phyloP scores from a whole-genome alignment of 2,888 invertebrate species.

The Chalcosyrphus nemorum region DNA sequence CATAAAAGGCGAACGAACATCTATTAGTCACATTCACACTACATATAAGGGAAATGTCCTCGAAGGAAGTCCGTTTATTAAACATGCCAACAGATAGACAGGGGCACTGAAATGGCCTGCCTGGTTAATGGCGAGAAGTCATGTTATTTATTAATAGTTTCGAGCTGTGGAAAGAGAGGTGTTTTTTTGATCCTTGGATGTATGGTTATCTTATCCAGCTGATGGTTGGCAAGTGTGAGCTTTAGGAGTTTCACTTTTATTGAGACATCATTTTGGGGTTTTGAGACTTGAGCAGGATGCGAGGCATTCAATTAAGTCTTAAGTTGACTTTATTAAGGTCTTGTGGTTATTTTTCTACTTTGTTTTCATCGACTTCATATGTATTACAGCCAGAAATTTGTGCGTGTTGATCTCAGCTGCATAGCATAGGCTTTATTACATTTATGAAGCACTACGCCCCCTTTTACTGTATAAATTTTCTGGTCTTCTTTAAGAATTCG shows the following conservation, averaged over 20 bases:
- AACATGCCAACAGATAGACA: not conserved
- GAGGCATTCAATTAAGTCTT: not conserved
- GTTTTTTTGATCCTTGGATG: not conserved
- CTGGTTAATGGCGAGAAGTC: slow-evolving; percentile 13
- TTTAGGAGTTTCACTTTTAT: not conserved
- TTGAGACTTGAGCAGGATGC: too few relatives aligned
- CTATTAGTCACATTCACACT: slow-evolving; percentile 28
- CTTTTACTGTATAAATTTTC: too few relatives aligned
- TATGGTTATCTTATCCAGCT: not conserved
- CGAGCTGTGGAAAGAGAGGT: not conserved
- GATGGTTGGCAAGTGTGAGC: not conserved
- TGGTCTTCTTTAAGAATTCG: too few relatives aligned
- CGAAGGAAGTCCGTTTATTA: not conserved
- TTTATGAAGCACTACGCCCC: too few relatives aligned
- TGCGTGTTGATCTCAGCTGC: too few relatives aligned
- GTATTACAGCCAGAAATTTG: too few relatives aligned
- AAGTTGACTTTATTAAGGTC: too few relatives aligned
- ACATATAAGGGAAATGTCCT: slow-evolving; percentile 21
- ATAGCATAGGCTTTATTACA: too few relatives aligned
- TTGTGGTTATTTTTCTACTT: too few relatives aligned
- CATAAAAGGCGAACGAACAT: slow-evolving; percentile 35
- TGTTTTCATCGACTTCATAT: too few relatives aligned
- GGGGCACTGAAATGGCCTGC: not conserved
- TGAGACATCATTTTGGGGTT: not conserved
- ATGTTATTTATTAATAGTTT: not conserved